Base-by-base conservation (phyloP, 2,888 invertebrate genomes). In the Mycalesis mineus region DNA sequence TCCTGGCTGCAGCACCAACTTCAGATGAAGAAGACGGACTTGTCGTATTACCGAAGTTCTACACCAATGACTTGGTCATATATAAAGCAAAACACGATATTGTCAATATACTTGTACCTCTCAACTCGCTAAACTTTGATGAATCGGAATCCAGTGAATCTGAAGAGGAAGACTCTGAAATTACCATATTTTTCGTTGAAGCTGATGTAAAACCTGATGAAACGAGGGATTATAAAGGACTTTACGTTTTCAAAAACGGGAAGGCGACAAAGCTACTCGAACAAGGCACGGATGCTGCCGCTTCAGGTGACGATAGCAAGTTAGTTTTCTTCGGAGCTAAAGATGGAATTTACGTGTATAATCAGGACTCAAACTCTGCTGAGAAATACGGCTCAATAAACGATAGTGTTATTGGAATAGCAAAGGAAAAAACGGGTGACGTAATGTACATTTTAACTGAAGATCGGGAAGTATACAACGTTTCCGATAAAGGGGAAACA, bases 361-460 rank as follows among this genome's bases (percentile, higher is more conserved):
- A 78, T 22, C 22, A 42, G 7, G 47, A 57, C 7, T 58, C 61
- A 5, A 37, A 64, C 6, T 56, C 63, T 4, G 68, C 68, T 17
- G 61, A 58, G 0, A 73, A 73, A 45, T 71, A 68, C 28, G 71
- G 72, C 28, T 47, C 67, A 7, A 50, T 73, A 0, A 58, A 64
- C 7, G 73, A 74, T 9, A 68, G 59, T 36, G 66, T 74, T 3
- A 65, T 71, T 44, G 66, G 61, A 15, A 65, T 73, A 6, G 67
- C 60, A 0, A 65, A 64, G 28, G 59, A 65, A 4, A 61, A 60
- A 14, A 29, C 31, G 3, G 61, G 60, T 5, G 80, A 80, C 42
- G 14, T 57, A 0, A 66, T 87, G 1, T 88, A 82, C 64, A 75
- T 79, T 13, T 47, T 88, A 0, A 82, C 80, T 4, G 74, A 75